Conservation (phyloP, 2,113 vertebrate species). For the Zeus faber region DNA sequence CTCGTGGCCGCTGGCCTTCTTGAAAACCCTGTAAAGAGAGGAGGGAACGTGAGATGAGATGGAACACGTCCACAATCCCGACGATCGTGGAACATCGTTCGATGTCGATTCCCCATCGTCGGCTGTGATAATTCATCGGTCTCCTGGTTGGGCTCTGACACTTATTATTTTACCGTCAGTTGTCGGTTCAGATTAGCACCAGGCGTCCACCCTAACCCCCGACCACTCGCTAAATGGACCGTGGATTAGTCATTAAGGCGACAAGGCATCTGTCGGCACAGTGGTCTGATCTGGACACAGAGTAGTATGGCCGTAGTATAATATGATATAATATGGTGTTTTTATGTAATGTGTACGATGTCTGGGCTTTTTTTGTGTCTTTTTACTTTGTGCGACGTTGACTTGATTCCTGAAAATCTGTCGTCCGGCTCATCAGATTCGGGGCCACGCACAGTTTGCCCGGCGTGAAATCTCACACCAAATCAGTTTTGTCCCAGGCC, state of each 20-base stretch:
- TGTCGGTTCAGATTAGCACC: slow-evolving; percentile 2
- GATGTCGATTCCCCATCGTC: too few relatives aligned
- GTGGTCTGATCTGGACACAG: slow-evolving; percentile 9
- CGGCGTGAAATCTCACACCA: too few relatives aligned
- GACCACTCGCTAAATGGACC: neutral
- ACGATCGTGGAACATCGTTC: neutral
- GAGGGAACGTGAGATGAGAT: neutral
- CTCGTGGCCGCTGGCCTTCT: slow-evolving; percentile 83
- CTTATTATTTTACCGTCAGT: neutral
- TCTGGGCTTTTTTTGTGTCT: too few relatives aligned
- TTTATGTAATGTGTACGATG: too few relatives aligned
- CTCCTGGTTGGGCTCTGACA: too few relatives aligned
- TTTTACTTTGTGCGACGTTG: too few relatives aligned
- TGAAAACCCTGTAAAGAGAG: slow-evolving; percentile 77
- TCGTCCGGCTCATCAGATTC: too few relatives aligned
- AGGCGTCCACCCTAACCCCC: neutral
- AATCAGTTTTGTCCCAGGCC: neutral
- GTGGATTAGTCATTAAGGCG: slow-evolving; percentile 18
- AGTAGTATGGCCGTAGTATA: neutral
- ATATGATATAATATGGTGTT: neutral
- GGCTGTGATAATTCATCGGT: too few relatives aligned
- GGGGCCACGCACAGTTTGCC: too few relatives aligned
- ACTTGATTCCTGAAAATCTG: too few relatives aligned
- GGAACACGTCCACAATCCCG: neutral
- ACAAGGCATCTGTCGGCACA: neutral